A percentile compares a stretch with the other conserved stretches of the same genome.
Conservation (phyloP, 2,113 vertebrate genomes). For the Oreochromis tanganicae region DNA sequence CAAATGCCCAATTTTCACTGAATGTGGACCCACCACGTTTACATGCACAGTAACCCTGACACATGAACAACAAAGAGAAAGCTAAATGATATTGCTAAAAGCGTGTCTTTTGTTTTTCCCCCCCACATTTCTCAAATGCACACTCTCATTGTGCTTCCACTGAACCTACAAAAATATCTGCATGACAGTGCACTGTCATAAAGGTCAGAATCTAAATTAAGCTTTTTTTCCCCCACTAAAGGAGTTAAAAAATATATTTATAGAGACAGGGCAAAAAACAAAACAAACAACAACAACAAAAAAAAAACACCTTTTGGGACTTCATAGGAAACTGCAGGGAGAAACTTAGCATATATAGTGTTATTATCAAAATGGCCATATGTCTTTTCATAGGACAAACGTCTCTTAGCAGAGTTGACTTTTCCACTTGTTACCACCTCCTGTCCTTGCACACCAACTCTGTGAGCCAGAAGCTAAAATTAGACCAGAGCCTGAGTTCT, state of each 20-base stretch:
- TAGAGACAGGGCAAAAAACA: background rate
- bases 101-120: rapidly evolving
- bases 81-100: background rate
- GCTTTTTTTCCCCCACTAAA: background rate
- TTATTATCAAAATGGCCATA: background rate
- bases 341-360: background rate
- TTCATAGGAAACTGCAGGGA: background rate
- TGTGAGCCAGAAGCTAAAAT: constrained; percentile 68
- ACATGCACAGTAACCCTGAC: background rate
- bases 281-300: background rate
- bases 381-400: background rate
- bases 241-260: background rate
- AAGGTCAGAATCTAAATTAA: background rate
- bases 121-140: background rate
- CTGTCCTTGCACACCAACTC: constrained; percentile 60
- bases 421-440: constrained; percentile 61
- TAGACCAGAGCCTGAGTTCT: constrained; percentile 63
- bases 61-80: background rate
- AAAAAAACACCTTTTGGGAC: background rate
- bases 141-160: background rate
- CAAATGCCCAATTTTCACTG: background rate
- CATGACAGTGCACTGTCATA: background rate
- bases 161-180: background rate
- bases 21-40: background rate
- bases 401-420: constrained; percentile 17